Evolutionary conservation across 1,140 invertebrate species (phyloP), one percentile per base, ranked within the genome.

Genomic region (Penaeus chinensis): DNA sequence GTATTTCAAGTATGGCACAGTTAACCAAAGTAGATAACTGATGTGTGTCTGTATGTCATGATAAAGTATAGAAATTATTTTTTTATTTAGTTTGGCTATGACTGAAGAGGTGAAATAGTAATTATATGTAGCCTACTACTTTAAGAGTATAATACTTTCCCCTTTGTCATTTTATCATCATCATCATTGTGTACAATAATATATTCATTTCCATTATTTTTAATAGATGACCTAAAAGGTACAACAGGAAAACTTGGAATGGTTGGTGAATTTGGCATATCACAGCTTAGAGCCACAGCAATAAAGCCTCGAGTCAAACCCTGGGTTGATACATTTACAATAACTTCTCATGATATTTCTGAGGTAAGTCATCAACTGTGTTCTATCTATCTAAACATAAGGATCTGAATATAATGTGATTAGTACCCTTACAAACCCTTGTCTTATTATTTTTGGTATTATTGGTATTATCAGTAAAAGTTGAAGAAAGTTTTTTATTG

Each of bases 301-400:
- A 94, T 99, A 2, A 98, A 97, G 92, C 96, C 97, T 3, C 93
- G 97, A 90, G 93, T 99, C 0, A 96, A 96, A 91, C 96, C 97
- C 3, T 96, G 96, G 95, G 94, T 97, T 5, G 96, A 98, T 92
- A 93, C 94, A 78, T 98, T 98, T 93, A 92, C 95, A 5, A 95
- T 94, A 37, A 93, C 95, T 32, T 95, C 95, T 92, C 96, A 98
- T 93, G 94, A 96, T 90, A 93, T 97, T 37, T 95, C 95, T 79
- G 96, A 98, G 92, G 96, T 96, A 93, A 92, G 91, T 76, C 20
- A 2, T 54, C 27, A 54, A 54, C n/a, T 47, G 11, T 47, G 7
- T 47, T 47, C 47, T 47, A 13, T 13, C 2, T 32, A 32, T 32
- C 2, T 32, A 32, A 32, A 32, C 2, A 32, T 7, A 42, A 8